Base-by-base conservation (phyloP, 2,113 vertebrate species). In the Prionailurus viverrinus region DNA sequence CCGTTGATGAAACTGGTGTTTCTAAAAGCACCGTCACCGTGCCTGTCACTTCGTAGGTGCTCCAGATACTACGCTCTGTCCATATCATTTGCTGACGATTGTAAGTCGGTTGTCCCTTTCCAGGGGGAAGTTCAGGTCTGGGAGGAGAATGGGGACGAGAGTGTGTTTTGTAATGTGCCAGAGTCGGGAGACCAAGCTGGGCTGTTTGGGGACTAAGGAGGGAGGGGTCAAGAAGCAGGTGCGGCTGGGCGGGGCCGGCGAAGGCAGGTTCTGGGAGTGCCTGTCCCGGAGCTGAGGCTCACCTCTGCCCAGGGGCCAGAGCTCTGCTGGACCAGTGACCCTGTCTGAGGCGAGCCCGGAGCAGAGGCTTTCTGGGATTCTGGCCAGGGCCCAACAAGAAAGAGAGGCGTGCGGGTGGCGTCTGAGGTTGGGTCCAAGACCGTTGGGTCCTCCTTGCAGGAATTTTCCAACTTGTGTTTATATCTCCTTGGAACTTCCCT, bases 401-500 rank as follows among this genome's bases (percentile, higher is more conserved):
- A 11, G 95, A 15, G 33, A 51, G 12, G 81, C 58, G 0, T 0
- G 36, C 0, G 78, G 94, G 85, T 36, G 21, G 39, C 7, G 39
- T 74, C 78, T 31, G 65, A n/a, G 68, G 53, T 7, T 0, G 5
- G 10, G 11, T 68, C 71, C 58, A 79, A 51, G 74, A 1, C 41
- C 4, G 10, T 29, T 78, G 74, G 74, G 91, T 69, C 61, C 63
- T 88, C 61, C 73, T 71, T 6, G 10, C 7, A 9, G 86, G 13
- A 0, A 29, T 92, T 95, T 98, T 96, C 97, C 92, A 63, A 87
- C 23, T 48, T 18, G 68, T 71, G 58, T 91, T 94, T 96, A 5
- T 33, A 13, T 41, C 69, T 81, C 80, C 41, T 29, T 97, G 95
- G 96, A 95, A 93, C 69, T 2, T 82, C 65, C 89, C 86, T 79